Evolutionary conservation across 2,797 vertebrate genomes (phyloP).

Genomic region (Jordanella pulchra): DNA sequence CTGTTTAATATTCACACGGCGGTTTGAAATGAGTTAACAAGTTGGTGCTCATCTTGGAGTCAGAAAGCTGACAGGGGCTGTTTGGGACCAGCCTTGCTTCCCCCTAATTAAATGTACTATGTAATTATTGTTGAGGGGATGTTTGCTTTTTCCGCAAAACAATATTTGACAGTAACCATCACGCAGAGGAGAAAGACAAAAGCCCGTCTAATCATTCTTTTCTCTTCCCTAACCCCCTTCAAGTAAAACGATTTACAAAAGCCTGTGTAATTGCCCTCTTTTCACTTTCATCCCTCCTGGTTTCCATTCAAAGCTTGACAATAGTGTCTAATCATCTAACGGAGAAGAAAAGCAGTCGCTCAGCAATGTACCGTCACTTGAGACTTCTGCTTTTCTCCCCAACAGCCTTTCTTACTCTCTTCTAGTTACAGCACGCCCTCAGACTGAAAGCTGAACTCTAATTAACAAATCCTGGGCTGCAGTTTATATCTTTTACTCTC

Average conservation of each 20-base stretch:
- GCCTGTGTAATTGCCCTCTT: conserved; percentile 65
- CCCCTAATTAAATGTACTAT: conserved; percentile 59
- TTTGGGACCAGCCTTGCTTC: conserved; percentile 31
- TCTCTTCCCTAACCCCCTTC: conserved; percentile 48
- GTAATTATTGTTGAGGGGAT: conserved; percentile 59
- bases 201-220: conserved; percentile 53
- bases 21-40: conserved; percentile 42
- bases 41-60: conserved; percentile 40
- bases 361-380: conserved; percentile 49
- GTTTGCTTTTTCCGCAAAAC: conserved; percentile 60
- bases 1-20: conserved; percentile 31
- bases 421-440: conserved; percentile 46
- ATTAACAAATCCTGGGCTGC: conserved; percentile 58
- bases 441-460: conserved; percentile 62
- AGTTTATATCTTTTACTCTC: conserved; percentile 19
- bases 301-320: conserved; percentile 68
- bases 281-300: conserved; percentile 67
- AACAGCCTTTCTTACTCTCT: conserved; percentile 48
- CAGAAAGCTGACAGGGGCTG: conserved; percentile 42
- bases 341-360: conserved; percentile 63
- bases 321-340: conserved; percentile 72
- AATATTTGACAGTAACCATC: conserved; percentile 55
- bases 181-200: conserved; percentile 50
- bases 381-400: conserved; percentile 52
- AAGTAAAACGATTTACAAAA: conserved; percentile 67